These are phyloP conservation scores for Hippocampus kuda DNA, from an alignment of 2,797 vertebrate genomes.

Conservation along the genomic window DNA sequence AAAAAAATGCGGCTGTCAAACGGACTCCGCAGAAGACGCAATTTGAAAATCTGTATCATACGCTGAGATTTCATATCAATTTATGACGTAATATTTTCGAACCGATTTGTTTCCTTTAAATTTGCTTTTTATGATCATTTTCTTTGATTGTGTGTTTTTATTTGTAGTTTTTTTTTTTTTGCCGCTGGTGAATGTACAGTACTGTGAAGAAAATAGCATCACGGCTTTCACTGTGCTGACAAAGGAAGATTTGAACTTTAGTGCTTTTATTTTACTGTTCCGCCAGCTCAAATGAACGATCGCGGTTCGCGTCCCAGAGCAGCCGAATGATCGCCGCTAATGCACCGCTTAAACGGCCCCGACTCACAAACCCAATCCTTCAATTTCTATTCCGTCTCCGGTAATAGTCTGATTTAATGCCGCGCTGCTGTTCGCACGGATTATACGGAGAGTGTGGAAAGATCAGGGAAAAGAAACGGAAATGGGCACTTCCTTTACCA, in stretches of 20 bases:
- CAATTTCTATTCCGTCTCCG: conserved; percentile 66
- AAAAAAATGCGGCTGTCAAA: background rate
- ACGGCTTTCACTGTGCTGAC: background rate
- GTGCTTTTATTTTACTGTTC: no score
- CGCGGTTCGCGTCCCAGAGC: conserved; percentile 44
- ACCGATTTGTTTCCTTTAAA: no score
- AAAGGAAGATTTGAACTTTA: conserved; percentile 29
- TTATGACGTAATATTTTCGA: no score
- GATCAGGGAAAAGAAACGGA: background rate
- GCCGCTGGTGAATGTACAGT: no score
- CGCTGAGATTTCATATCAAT: background rate
- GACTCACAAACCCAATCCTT: conserved; percentile 62
- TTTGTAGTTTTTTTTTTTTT: no score
- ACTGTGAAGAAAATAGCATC: no score
- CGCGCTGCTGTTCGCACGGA: conserved; percentile 9
- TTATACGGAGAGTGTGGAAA: background rate
- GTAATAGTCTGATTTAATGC: conserved; percentile 68
- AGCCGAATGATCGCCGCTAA: conserved; percentile 70
- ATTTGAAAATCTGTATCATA: background rate
- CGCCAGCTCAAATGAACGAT: conserved; percentile 41
- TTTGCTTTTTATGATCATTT: no score
- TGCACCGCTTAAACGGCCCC: conserved; percentile 64
- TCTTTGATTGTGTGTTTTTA: no score
- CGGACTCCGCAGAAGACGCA: background rate
- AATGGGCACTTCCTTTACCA: background rate